These are phyloP conservation scores for Dorcus parallelipipedus DNA, from an alignment of 2,888 invertebrate genomes.

Conservation along the genomic window DNA sequence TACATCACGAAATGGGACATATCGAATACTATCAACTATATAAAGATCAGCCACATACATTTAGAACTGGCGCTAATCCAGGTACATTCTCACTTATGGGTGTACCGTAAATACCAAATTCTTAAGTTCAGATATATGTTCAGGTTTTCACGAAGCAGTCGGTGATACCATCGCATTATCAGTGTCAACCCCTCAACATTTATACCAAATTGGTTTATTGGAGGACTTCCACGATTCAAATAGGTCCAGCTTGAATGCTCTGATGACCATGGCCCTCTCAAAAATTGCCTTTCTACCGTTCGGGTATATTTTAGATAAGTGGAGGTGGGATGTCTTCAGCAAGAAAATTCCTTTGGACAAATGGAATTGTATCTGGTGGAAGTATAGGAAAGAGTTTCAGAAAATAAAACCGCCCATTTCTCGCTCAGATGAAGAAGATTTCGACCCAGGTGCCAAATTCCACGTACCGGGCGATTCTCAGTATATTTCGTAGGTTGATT, in stretches of 20 bases:
- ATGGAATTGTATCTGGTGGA: constrained; percentile 51
- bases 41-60: constrained; percentile 53
- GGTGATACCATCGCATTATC: constrained; percentile 62
- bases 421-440: constrained; percentile 46
- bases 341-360: constrained; percentile 45
- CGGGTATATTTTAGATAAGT: constrained; percentile 55
- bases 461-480: constrained; percentile 49
- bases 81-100: constrained; percentile 37
- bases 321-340: constrained; percentile 58
- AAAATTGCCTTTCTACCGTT: constrained; percentile 58
- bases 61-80: constrained; percentile 55
- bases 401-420: constrained; percentile 48
- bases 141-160: constrained; percentile 59
- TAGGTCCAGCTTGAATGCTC: constrained; percentile 49
- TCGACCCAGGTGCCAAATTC: constrained; percentile 51
- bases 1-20: constrained; percentile 74
- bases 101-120: not conserved
- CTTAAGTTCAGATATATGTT: not conserved
- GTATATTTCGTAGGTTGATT: constrained; percentile 43
- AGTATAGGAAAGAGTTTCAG: constrained; percentile 39
- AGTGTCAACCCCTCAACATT: constrained; percentile 53
- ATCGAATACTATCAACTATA: constrained; percentile 65
- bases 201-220: constrained; percentile 49
- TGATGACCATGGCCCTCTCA: constrained; percentile 51
- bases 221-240: constrained; percentile 30